Evolutionary conservation across 1,140 invertebrate species (phyloP).

Genomic region (Bemisia tabaci): DNA sequence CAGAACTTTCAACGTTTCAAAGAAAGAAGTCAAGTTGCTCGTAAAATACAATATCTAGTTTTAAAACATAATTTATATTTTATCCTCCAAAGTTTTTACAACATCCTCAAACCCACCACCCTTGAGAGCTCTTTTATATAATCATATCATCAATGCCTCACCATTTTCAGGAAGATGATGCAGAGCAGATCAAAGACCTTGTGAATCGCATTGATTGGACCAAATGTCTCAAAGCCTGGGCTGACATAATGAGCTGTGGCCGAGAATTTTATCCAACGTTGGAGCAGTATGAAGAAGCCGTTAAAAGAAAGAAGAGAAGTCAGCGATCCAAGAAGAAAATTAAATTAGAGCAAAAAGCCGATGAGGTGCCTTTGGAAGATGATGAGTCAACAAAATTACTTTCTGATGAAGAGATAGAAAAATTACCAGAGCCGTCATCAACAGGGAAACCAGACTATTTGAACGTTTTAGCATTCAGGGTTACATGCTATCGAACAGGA

Average conservation of each 20-base stretch:
- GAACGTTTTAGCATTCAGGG: conserved; percentile 36
- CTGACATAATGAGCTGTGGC: conserved; percentile 29
- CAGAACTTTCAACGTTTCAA: too few species aligned
- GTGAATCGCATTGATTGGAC: conserved; percentile 33
- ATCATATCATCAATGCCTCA: conserved; percentile 18
- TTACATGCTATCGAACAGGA: conserved; percentile 40
- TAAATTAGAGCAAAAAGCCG: conserved; percentile 11
- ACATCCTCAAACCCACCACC: conserved; percentile 22
- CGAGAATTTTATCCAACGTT: conserved; percentile 27
- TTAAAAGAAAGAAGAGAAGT: conserved; percentile 10
- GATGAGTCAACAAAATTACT: conserved; percentile 5
- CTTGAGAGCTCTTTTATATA: background rate
- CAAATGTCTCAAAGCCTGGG: conserved; percentile 34
- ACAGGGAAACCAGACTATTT: background rate
- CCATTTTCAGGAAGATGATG: conserved; percentile 26
- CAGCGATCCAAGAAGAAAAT: too few species aligned
- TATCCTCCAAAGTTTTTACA: background rate
- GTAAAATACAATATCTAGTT: background rate
- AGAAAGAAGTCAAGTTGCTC: too few species aligned
- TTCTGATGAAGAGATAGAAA: background rate
- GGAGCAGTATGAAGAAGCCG: conserved; percentile 13
- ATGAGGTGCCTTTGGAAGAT: conserved; percentile 15
- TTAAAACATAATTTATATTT: background rate
- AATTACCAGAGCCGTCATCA: conserved; percentile 2
- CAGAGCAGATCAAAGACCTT: conserved; percentile 29